Evolutionary conservation across 35 echinoderm and acorn worm species (phyloP).

Genomic region (Ptychodera flava): DNA sequence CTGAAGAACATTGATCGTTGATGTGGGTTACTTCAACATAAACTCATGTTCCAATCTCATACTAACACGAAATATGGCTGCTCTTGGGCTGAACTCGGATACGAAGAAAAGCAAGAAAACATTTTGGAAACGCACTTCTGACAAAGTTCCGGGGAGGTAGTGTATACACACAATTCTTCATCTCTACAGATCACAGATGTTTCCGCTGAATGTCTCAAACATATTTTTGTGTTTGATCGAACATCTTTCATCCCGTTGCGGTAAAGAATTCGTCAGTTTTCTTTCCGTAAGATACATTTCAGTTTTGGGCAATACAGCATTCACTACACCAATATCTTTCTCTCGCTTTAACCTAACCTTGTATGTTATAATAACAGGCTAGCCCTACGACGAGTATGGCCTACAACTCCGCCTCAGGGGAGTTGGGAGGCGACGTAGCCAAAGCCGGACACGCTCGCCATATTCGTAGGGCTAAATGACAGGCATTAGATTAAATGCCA

Average conservation of each 20-base stretch:
- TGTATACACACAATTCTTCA: too few relatives aligned
- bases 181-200: too few relatives aligned
- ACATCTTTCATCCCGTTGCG: neutral
- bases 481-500: too few relatives aligned
- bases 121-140: neutral
- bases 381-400: too few relatives aligned
- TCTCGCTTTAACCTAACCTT: too few relatives aligned
- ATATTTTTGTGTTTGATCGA: neutral
- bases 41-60: neutral
- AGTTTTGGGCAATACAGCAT: neutral
- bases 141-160: neutral
- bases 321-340: neutral
- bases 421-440: too few relatives aligned
- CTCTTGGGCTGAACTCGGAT: neutral
- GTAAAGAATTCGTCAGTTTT: neutral
- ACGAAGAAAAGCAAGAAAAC: neutral
- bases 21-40: neutral
- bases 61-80: neutral
- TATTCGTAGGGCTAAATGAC: too few relatives aligned
- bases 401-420: too few relatives aligned
- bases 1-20: neutral
- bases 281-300: neutral
- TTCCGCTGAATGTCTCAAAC: neutral
- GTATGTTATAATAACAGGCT: too few relatives aligned
- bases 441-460: too few relatives aligned